Evolutionary conservation across 2,113 vertebrate genomes (phyloP).

Genomic region (Rousettus leschenaultii): DNA sequence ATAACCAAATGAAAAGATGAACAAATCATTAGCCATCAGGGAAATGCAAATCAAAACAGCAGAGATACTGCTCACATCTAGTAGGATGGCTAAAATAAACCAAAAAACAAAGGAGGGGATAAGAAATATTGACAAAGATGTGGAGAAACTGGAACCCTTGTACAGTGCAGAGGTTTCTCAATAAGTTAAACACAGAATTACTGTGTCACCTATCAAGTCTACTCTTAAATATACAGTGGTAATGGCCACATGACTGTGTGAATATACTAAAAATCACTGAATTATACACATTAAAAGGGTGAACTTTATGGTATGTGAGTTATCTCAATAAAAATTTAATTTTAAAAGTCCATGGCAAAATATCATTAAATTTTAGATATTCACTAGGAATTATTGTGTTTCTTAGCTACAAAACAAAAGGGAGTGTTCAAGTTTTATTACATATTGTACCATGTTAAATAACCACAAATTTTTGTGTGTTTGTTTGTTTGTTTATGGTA

Average conservation of each 20-base stretch:
- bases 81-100: not conserved
- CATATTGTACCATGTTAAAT: not conserved
- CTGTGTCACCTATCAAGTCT: not conserved
- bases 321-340: not conserved
- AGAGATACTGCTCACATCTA: not conserved
- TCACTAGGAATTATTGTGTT: slow-evolving; percentile 10
- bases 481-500: not conserved
- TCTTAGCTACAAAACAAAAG: slow-evolving; percentile 5
- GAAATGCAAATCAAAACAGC: not conserved
- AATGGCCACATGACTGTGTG: not conserved
- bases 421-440: not conserved
- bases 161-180: not conserved
- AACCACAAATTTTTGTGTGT: not conserved
- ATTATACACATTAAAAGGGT: not conserved
- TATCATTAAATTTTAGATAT: not conserved
- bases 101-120: too few species aligned
- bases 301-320: not conserved
- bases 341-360: not conserved
- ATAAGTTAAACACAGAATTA: not conserved
- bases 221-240: not conserved
- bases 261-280: not conserved
- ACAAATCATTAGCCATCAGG: not conserved
- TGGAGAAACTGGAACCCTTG: not conserved
- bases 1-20: not conserved
- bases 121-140: not conserved